phyloP scores from a whole-genome alignment of 30 jellyfish, hydroid and myxozoan species.

The Hydractinia symbiolongicarpus region DNA sequence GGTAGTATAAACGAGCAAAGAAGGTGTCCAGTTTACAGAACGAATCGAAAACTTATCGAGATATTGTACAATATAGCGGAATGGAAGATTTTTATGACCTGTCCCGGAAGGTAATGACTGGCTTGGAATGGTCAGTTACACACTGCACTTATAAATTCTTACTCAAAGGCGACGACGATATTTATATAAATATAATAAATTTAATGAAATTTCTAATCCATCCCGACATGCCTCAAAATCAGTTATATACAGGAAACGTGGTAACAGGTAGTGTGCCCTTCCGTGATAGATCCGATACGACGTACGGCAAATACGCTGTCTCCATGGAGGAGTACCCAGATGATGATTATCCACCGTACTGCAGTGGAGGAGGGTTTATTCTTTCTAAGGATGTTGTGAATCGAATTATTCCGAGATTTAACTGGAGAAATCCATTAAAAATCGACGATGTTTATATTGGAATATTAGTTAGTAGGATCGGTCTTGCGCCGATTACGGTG shows the following conservation, averaged over 20 bases:
- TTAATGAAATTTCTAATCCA: neutral
- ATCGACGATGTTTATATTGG: constrained; percentile 36
- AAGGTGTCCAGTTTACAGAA: neutral
- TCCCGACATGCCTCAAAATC: constrained; percentile 2
- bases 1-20: neutral
- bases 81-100: constrained; percentile 20
- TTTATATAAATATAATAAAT: constrained; percentile 4
- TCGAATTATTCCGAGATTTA: constrained; percentile 10
- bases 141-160: constrained; percentile 6
- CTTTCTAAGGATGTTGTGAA: constrained; percentile 2
- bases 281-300: neutral
- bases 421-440: constrained; percentile 20
- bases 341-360: constrained; percentile 10
- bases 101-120: constrained; percentile 9
- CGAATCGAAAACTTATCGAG: neutral
- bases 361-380: constrained; percentile 31
- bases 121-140: constrained; percentile 23
- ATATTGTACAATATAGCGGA: constrained; percentile 15
- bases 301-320: constrained; percentile 21
- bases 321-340: constrained; percentile 11
- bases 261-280: neutral
- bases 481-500: too few relatives aligned
- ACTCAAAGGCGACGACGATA: constrained; percentile 20
- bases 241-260: constrained; percentile 22
- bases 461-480: neutral